phyloP scores from a whole-genome alignment of 2,888 invertebrate genomes.

The Tenthredo distinguenda region DNA sequence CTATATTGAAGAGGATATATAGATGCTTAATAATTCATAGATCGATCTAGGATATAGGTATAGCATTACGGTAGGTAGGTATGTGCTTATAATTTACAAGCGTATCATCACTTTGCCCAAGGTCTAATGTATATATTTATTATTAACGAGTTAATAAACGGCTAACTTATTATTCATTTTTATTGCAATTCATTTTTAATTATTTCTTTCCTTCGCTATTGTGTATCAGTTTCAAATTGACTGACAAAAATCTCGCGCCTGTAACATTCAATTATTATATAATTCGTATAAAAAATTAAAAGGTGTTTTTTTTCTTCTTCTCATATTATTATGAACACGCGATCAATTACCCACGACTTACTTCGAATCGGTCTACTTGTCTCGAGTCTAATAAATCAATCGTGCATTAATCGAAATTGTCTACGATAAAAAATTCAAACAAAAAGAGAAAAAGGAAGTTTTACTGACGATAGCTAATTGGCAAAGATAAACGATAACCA shows the following conservation, averaged over 20 bases:
- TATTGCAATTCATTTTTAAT: background rate
- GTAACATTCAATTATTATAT: background rate
- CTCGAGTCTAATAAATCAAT: background rate
- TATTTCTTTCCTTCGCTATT: background rate
- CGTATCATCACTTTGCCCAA: background rate
- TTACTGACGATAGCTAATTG: background rate
- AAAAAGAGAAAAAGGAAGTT: background rate
- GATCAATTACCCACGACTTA: background rate
- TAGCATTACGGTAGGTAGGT: background rate
- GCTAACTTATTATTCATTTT: background rate
- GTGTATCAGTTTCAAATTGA: background rate
- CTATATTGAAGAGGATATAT: background rate
- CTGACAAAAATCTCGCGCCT: background rate
- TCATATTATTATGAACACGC: background rate
- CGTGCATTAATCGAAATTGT: background rate
- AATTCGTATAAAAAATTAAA: background rate
- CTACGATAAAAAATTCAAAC: background rate
- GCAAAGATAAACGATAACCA: background rate
- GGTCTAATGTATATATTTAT: conserved; percentile 3
- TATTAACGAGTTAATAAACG: conserved; percentile 20
- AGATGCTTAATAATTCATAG: conserved; percentile 1
- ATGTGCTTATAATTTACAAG: conserved; percentile 6
- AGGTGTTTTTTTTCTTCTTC: background rate
- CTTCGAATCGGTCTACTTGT: background rate
- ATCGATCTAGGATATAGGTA: background rate